A percentile compares a stretch with the other conserved stretches of the same genome.
phyloP scores from a whole-genome alignment of 2,888 invertebrate species.

The Pemphredon lugubris region DNA sequence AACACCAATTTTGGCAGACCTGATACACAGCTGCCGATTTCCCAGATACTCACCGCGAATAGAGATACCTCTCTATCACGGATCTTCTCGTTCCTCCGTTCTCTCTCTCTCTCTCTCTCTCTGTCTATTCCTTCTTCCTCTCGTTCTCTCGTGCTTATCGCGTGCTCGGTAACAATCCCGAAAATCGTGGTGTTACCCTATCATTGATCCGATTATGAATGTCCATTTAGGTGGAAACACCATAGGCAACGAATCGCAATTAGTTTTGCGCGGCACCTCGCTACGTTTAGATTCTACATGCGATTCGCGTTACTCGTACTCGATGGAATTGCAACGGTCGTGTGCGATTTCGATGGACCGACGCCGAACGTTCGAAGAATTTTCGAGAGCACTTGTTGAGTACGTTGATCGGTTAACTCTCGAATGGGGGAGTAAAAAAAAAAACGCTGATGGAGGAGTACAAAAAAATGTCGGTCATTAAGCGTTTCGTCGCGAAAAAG shows the following conservation, averaged over 20 bases:
- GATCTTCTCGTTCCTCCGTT: neutral
- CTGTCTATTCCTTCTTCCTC: neutral
- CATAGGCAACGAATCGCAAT: slow-evolving; percentile 35
- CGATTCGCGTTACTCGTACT: neutral
- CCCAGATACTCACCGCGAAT: no score
- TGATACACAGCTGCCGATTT: neutral
- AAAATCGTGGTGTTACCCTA: slow-evolving; percentile 23
- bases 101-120: neutral
- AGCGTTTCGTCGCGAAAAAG: no score
- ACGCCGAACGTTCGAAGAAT: no score
- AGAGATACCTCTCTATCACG: no score
- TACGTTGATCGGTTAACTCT: neutral
- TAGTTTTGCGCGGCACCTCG: slow-evolving; percentile 27
- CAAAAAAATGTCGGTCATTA: no score
- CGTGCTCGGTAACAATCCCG: slow-evolving; percentile 19
- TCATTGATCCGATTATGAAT: slow-evolving; percentile 41
- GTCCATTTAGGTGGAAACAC: neutral
- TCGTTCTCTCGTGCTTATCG: neutral
- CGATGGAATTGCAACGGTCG: neutral
- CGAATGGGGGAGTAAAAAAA: neutral
- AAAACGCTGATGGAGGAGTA: no score
- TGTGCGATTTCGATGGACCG: no score
- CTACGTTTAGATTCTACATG: neutral
- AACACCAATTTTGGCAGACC: neutral
- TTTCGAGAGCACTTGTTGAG: no score